Base-by-base conservation (phyloP, 1,140 invertebrate species). In the Pseudomyrmex gracilis region DNA sequence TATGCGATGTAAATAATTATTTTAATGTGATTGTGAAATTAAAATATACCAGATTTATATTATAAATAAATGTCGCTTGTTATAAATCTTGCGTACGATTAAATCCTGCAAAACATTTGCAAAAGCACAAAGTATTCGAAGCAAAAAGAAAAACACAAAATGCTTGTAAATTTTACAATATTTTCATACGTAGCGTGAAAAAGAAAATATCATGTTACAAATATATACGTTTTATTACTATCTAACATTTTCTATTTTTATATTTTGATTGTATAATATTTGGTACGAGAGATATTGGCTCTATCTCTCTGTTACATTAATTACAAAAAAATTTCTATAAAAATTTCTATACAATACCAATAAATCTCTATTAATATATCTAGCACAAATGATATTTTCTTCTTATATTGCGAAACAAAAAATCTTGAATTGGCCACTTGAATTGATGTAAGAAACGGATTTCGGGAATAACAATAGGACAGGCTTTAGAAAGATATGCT, bases 341-440 rank as follows among this genome's bases (percentile, higher is more conserved):
- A 58, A 58, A 0, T 49, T 70, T 60, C 22, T 60, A 34, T 13
- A n/a, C n/a, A 12, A 45, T 15, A 67, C 15, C 22, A 12, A 68
- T 51, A 53, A 47, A 24, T 15, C 10, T 60, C 55, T 34, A 71
- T 47, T 43, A 34, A 68, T 15, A 78, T 12, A 49, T 49, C 80
- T 70, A 84, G 53, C 24, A 12, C 60, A 78, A 64, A 68, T 74
- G 49, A 5, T 88, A 83, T 77, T 89, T 89, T 57, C 24, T 57
- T 61, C 67, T 80, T 63, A 91, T 90, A 64, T 91, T 91, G 43
- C 20, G 61, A n/a, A 87, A 85, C 24, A 91, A 71, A 80, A 90
- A 91, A 86, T 84, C 73, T 77, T 85, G 84, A 68, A 91, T 58
- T 13, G 90, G 63, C 90, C 90, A 91, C n/a, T 87, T 87, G 22